phyloP scores from a whole-genome alignment of 2,888 invertebrate genomes.

The Andrena camellia region DNA sequence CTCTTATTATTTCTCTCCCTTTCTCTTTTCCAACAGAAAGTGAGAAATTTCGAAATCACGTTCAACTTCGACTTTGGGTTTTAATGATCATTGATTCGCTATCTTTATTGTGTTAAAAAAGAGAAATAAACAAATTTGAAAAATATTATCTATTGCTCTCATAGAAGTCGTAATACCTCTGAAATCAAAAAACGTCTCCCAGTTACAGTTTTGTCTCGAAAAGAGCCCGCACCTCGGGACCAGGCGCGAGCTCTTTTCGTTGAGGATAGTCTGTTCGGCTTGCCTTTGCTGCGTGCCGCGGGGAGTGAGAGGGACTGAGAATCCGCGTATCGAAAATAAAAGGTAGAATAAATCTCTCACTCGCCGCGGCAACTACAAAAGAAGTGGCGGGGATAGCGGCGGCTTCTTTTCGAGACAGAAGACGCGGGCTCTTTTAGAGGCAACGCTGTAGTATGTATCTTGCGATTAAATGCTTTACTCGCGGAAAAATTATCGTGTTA shows the following conservation, averaged over 20 bases:
- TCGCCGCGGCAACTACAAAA: too few species aligned
- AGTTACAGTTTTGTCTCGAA: not conserved
- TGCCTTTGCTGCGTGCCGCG: too few species aligned
- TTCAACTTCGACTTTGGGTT: not conserved
- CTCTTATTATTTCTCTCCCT: not conserved
- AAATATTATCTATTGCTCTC: not conserved
- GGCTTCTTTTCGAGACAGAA: too few species aligned
- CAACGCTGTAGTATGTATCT: not conserved
- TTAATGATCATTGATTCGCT: not conserved
- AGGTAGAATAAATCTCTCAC: too few species aligned
- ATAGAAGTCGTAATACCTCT: conserved; percentile 1
- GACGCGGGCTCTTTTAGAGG: too few species aligned
- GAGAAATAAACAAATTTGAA: not conserved
- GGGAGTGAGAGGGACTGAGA: too few species aligned
- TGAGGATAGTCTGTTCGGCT: too few species aligned
- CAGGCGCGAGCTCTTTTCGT: too few species aligned
- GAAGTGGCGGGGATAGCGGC: too few species aligned
- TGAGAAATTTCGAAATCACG: conserved; percentile 14
- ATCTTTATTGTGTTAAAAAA: not conserved
- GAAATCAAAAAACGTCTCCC: not conserved
- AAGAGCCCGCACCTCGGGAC: too few species aligned
- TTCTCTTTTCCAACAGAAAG: not conserved
- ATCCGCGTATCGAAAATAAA: too few species aligned
- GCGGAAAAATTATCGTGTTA: conserved; percentile 12
- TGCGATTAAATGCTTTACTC: not conserved